Base-by-base conservation (phyloP, 2,113 vertebrate genomes). In the Dicerorhinus sumatrensis region DNA sequence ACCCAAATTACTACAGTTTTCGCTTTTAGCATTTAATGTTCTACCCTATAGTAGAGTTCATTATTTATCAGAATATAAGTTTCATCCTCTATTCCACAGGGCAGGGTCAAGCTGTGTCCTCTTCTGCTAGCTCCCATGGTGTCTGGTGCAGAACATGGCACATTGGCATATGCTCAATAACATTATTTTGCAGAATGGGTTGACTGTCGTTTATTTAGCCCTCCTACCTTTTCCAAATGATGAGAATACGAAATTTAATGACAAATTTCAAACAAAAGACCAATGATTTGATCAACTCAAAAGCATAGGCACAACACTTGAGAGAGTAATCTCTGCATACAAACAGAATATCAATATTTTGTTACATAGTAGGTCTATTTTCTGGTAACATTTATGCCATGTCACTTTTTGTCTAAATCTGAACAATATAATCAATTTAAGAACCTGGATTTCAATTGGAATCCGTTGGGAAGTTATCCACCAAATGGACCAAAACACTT, bases 401-500 rank as follows among this genome's bases (percentile, higher is more conserved):
- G 27, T 63, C 72, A 21, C 10, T 79, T 93, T 89, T 63, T 89
- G 3, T 76, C 21, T 88, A 69, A 89, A 70, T 96, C 63, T 65
- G 25, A 94, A 39, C 16, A 54, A 5, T 77, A 33, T 25, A 36
- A 33, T 20, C 20, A 81, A 39, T 85, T 89, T 89, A 60, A 89
- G 70, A 86, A 83, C 65, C 25, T 54, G 33, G 17, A 76, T 85
- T 85, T 76, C 18, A 91, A 72, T 4, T 48, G 31, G 23, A 96
- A 54, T 85, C 54, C 29, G 9, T 7, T 65, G 29, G 67, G 27
- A 92, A 65, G 8, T 72, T 89, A 84, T 85, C 46, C 91, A 18
- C 14, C 93, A 91, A 84, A 51, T 80, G 63, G 10, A 83, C 91
- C 77, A 51, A 36, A 89, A 84, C 60, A 91, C 17, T 72, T 92